Evolutionary conservation across 2,888 invertebrate species (phyloP).

Genomic region (Tetropium fuscum): DNA sequence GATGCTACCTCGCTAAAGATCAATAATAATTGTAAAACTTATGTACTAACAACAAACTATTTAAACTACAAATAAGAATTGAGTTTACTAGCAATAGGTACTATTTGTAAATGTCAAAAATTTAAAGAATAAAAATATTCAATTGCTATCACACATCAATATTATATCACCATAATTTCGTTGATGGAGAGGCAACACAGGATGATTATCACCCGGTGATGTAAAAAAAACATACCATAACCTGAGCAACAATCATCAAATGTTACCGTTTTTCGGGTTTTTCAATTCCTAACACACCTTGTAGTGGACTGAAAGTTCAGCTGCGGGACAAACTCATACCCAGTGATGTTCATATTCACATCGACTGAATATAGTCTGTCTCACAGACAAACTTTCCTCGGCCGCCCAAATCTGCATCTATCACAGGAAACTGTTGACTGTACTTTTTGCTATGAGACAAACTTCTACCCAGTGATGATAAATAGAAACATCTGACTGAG

Average conservation of each 20-base stretch:
- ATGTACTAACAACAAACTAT: too few relatives aligned
- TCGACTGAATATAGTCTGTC: constrained; percentile 38
- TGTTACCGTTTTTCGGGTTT: constrained; percentile 28
- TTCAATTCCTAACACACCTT: not conserved
- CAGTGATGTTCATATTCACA: constrained; percentile 43
- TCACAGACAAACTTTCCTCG: constrained; percentile 12
- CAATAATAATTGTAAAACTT: too few relatives aligned
- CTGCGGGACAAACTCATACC: constrained; percentile 42
- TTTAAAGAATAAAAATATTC: too few relatives aligned
- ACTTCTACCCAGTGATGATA: constrained; percentile 46
- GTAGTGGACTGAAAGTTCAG: not conserved
- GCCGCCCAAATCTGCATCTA: not conserved
- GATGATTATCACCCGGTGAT: constrained; percentile 61
- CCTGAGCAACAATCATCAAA: constrained; percentile 50
- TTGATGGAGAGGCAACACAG: constrained; percentile 35
- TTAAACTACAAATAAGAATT: too few relatives aligned
- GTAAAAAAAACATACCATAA: constrained; percentile 40
- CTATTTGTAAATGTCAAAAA: too few relatives aligned
- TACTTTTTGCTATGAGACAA: constrained; percentile 32
- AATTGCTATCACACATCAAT: too few relatives aligned
- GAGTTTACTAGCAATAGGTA: too few relatives aligned
- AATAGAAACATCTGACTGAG: constrained; percentile 41
- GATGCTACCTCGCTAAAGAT: too few relatives aligned
- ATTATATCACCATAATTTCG: too few relatives aligned
- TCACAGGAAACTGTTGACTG: not conserved